phyloP scores from a whole-genome alignment of 2,113 vertebrate species.

The Raja brachyura region DNA sequence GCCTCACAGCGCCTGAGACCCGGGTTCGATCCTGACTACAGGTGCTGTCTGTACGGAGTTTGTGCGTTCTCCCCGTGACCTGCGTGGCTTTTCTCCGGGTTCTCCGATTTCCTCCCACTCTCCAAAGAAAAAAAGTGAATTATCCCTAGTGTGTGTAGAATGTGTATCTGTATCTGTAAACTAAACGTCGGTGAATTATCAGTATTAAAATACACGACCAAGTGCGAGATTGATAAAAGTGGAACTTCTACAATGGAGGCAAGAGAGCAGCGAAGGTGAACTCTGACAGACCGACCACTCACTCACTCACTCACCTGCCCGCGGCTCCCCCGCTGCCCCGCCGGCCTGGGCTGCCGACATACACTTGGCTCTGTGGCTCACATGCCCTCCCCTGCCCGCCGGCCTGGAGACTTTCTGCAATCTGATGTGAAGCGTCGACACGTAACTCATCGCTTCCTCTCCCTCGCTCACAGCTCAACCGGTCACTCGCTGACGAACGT shows the following conservation, averaged over 20 bases:
- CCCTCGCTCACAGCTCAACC: neutral
- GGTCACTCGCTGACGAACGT: too few species aligned
- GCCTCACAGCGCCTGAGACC: too few species aligned
- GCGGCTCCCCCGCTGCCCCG: too few species aligned
- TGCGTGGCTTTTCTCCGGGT: too few species aligned
- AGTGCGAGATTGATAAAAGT: neutral
- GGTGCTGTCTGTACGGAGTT: too few species aligned
- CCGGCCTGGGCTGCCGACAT: neutral
- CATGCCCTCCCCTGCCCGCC: neutral
- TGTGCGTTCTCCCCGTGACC: too few species aligned
- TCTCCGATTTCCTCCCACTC: too few species aligned
- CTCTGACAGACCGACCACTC: neutral
- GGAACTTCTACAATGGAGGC: neutral
- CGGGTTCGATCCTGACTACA: too few species aligned
- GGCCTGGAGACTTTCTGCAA: neutral
- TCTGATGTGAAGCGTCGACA: neutral
- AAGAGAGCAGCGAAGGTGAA: too few species aligned
- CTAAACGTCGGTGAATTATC: neutral
- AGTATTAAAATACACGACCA: neutral
- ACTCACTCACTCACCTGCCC: neutral
- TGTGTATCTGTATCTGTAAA: too few species aligned
- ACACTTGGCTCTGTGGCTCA: neutral
- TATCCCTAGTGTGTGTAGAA: too few species aligned
- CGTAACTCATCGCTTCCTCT: neutral
- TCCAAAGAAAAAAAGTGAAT: too few species aligned